phyloP scores from a whole-genome alignment of 2,888 invertebrate genomes.

The Calameuta pallipes region DNA sequence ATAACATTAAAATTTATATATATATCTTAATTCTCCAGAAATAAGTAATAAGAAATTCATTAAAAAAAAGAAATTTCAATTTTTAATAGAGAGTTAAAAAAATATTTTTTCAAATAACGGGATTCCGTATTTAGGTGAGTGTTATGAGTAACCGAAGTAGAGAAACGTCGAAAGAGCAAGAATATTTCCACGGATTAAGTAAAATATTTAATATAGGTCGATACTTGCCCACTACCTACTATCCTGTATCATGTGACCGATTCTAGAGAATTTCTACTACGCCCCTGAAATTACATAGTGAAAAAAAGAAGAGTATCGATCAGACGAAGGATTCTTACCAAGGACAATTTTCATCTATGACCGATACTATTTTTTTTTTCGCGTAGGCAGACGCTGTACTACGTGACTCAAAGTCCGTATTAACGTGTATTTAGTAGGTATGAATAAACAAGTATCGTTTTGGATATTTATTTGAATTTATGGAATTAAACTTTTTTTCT shows the following conservation, averaged over 20 bases:
- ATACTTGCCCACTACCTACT: neutral
- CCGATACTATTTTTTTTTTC: neutral
- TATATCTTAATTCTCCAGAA: neutral
- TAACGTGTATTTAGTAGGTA: neutral
- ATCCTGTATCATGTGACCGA: neutral
- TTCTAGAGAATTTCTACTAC: neutral
- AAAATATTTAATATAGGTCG: neutral
- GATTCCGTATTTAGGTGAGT: too few species aligned
- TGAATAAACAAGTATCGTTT: neutral
- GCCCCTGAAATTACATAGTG: neutral
- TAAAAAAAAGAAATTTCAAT: too few species aligned
- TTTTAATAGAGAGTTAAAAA: too few species aligned
- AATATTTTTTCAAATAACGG: too few species aligned
- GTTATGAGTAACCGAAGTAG: neutral
- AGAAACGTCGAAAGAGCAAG: neutral
- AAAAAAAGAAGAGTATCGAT: neutral
- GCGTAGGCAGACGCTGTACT: neutral
- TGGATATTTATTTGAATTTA: neutral
- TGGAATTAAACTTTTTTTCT: neutral
- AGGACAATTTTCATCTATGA: neutral
- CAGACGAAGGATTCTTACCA: neutral
- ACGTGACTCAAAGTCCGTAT: neutral
- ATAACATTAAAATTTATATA: too few species aligned
- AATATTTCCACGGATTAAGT: neutral
- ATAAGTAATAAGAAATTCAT: neutral